A percentile compares a stretch with the other conserved stretches of the same genome.
Conservation (phyloP, 2,888 invertebrate species). For the Bellardia pandia region DNA sequence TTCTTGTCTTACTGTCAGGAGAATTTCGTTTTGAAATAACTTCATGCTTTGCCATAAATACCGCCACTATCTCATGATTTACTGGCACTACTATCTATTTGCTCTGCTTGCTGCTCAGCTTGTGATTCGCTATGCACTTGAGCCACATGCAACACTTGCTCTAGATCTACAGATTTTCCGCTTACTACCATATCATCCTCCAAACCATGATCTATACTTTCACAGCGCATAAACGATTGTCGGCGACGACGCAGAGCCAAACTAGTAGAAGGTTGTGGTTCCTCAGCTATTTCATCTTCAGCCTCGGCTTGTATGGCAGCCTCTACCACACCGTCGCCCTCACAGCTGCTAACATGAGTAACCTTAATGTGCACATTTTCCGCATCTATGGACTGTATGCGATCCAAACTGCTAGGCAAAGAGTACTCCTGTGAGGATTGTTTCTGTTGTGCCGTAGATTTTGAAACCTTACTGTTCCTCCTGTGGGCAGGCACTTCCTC, state of each 20-base stretch:
- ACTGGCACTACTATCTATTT: background rate
- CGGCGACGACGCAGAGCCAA: constrained; percentile 74
- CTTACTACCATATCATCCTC: constrained; percentile 76
- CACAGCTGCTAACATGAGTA: constrained; percentile 49
- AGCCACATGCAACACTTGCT: constrained; percentile 57
- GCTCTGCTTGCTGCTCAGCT: background rate
- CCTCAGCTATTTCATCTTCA: constrained; percentile 47
- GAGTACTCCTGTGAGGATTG: constrained; percentile 4
- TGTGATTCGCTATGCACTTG: constrained; percentile 56
- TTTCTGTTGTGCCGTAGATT: constrained; percentile 5
- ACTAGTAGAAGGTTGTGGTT: constrained; percentile 38
- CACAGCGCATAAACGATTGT: constrained; percentile 79
- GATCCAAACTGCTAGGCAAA: constrained; percentile 74
- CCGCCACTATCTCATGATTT: constrained; percentile 42
- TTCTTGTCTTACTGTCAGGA: background rate
- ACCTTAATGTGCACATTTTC: constrained; percentile 77
- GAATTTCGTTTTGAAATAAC: constrained; percentile 45
- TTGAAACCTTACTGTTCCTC: constrained; percentile 73
- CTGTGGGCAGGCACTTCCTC: constrained; percentile 79
- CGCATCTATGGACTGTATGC: constrained; percentile 79
- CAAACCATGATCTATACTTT: constrained; percentile 80
- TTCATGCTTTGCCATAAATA: constrained; percentile 60
- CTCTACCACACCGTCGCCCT: constrained; percentile 25
- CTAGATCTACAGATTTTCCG: constrained; percentile 21
- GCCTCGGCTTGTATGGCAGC: constrained; percentile 6